Percentiles rank a stretch among this genome's conserved stretches.
Evolutionary conservation across 2,113 vertebrate species (phyloP).

Genomic region (Cyphomyrus discorhynchus): DNA sequence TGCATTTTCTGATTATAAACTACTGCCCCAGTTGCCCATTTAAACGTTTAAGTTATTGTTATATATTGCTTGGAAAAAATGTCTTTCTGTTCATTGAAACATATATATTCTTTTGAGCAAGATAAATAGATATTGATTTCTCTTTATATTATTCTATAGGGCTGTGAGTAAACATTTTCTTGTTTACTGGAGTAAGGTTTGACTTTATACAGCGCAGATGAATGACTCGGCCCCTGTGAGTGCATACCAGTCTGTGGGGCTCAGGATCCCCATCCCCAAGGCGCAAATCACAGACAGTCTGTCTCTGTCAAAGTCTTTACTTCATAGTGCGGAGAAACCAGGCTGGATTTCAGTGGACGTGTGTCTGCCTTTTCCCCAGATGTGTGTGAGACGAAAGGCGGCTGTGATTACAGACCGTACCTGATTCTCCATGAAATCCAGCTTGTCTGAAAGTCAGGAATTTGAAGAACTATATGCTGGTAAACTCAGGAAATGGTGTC

Average conservation of each 20-base stretch:
- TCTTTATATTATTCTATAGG: neutral
- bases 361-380: neutral
- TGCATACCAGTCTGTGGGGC: neutral
- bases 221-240: neutral
- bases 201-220: neutral
- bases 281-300: neutral
- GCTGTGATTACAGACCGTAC: neutral
- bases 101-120: neutral
- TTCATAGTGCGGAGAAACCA: slow-evolving; percentile 8
- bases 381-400: neutral
- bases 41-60: neutral
- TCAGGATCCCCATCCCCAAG: neutral
- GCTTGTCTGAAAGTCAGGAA: neutral
- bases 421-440: neutral
- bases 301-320: slow-evolving; percentile 7
- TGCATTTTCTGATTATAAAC: neutral
- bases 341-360: neutral
- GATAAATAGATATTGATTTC: neutral
- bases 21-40: neutral
- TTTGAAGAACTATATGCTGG: neutral
- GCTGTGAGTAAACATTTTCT: neutral
- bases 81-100: neutral
- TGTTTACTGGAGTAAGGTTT: neutral
- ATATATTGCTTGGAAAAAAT: neutral
- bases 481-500: neutral